Percentiles rank a stretch among this genome's conserved stretches.
phyloP scores from a whole-genome alignment of 1,140 invertebrate genomes.

The Formica exsecta region DNA sequence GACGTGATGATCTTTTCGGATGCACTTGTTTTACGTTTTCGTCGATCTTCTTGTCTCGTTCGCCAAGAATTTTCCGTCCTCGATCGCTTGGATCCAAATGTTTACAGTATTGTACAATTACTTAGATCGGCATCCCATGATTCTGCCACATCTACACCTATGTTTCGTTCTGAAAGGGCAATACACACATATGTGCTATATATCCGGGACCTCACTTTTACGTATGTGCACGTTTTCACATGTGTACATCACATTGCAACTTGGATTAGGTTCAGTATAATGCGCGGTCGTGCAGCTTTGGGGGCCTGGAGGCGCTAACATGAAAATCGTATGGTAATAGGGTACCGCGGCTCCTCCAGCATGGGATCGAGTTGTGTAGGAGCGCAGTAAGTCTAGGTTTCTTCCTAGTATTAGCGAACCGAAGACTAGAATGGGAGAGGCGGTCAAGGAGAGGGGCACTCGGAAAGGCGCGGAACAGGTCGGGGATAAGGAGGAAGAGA shows the following conservation, averaged over 20 bases:
- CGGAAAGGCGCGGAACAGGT: slow-evolving; percentile 37
- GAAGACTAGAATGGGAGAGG: slow-evolving; percentile 41
- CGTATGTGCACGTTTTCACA: not conserved
- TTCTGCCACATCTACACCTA: slow-evolving; percentile 75
- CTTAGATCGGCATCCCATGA: slow-evolving; percentile 65
- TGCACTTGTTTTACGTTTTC: slow-evolving; percentile 19
- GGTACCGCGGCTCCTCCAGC: slow-evolving; percentile 75
- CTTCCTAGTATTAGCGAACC: slow-evolving; percentile 80
- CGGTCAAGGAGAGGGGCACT: slow-evolving; percentile 24
- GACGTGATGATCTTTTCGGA: slow-evolving; percentile 8
- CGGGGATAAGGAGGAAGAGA: slow-evolving; percentile 64
- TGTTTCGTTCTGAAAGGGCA: slow-evolving; percentile 27
- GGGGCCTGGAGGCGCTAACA: slow-evolving; percentile 83
- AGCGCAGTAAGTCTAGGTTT: slow-evolving; percentile 76
- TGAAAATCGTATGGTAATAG: slow-evolving; percentile 85
- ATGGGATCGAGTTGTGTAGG: slow-evolving; percentile 73
- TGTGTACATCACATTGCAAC: slow-evolving; percentile 49
- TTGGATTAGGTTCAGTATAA: slow-evolving; percentile 79
- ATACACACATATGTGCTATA: not conserved
- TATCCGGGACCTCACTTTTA: not conserved
- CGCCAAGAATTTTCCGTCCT: slow-evolving; percentile 20
- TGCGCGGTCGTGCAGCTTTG: slow-evolving; percentile 82
- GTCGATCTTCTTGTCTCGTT: not conserved
- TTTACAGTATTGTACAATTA: slow-evolving; percentile 76
- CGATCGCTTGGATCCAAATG: slow-evolving; percentile 45